These are phyloP conservation scores for Loris lydekkerianus DNA, from an alignment of 2,797 vertebrate species.

Conservation along the genomic window DNA sequence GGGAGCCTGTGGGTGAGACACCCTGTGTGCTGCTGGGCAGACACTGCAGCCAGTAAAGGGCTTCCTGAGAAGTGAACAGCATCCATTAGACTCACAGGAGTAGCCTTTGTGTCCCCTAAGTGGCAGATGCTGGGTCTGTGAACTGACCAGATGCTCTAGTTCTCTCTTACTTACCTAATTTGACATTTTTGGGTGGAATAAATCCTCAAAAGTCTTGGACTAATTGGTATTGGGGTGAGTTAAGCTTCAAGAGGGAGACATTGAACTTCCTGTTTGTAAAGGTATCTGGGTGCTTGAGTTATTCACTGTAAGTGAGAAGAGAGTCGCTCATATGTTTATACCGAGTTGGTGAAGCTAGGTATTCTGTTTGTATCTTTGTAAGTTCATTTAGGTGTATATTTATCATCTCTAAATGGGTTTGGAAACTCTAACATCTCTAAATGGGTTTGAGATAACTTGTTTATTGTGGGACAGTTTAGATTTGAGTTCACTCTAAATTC, in stretches of 20 bases:
- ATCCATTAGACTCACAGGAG: background rate
- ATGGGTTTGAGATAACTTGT: background rate
- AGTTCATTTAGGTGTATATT: background rate
- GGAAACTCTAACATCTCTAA: background rate
- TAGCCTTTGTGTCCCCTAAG: background rate
- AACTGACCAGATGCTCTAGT: background rate
- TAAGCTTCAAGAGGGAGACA: background rate
- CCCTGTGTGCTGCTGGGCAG: background rate
- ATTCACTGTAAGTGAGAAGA: background rate
- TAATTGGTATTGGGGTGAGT: background rate
- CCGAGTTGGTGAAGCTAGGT: background rate
- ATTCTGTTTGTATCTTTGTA: background rate
- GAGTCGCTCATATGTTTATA: background rate
- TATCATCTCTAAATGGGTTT: background rate
- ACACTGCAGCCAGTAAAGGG: background rate
- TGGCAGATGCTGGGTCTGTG: background rate
- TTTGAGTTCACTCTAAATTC: slow-evolving; percentile 38
- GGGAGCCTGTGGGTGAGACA: background rate
- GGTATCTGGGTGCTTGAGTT: background rate
- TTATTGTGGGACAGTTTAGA: background rate
- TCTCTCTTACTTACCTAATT: background rate
- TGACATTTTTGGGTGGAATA: background rate
- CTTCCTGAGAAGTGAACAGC: background rate
- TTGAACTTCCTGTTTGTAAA: background rate
- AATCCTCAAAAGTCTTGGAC: background rate